These are phyloP conservation scores for Brachyalestes nurse DNA, from an alignment of 2,797 vertebrate genomes.

Conservation along the genomic window DNA sequence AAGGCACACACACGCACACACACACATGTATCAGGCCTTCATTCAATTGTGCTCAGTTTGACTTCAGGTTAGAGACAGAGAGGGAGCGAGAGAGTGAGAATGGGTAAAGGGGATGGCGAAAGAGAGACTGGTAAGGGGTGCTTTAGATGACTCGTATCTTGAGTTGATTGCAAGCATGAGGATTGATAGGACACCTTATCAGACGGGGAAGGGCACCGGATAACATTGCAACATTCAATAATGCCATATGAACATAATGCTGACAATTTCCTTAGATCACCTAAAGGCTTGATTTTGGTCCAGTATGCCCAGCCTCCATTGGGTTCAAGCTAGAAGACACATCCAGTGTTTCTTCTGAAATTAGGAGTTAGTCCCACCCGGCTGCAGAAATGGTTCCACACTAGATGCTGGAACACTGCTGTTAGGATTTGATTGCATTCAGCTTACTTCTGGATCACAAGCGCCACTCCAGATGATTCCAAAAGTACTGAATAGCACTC, in stretches of 20 bases:
- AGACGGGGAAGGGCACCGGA: slow-evolving; percentile 64
- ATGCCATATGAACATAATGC: slow-evolving; percentile 60
- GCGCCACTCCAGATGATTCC: background rate
- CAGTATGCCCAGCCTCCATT: too few species aligned
- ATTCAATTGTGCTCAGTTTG: slow-evolving; percentile 62
- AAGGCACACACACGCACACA: background rate
- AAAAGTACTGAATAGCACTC: background rate
- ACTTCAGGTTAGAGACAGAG: slow-evolving; percentile 26
- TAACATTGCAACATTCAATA: slow-evolving; percentile 74
- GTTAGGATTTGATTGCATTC: background rate
- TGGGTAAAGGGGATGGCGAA: slow-evolving; percentile 62
- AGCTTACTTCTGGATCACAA: background rate
- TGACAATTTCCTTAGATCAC: too few species aligned
- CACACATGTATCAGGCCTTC: slow-evolving; percentile 39
- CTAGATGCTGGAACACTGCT: background rate
- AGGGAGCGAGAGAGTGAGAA: slow-evolving; percentile 55
- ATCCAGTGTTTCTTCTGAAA: too few species aligned
- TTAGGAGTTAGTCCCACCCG: too few species aligned
- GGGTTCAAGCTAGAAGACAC: too few species aligned
- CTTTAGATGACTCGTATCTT: slow-evolving; percentile 76
- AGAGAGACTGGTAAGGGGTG: slow-evolving; percentile 67
- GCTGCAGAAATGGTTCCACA: too few species aligned
- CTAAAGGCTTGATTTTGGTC: too few species aligned
- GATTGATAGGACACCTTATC: slow-evolving; percentile 46
- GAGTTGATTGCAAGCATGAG: background rate